Percentiles rank a stretch among this genome's conserved stretches.
Evolutionary conservation across 2,888 invertebrate genomes (phyloP).

Genomic region (Trichopoda pennipes): DNA sequence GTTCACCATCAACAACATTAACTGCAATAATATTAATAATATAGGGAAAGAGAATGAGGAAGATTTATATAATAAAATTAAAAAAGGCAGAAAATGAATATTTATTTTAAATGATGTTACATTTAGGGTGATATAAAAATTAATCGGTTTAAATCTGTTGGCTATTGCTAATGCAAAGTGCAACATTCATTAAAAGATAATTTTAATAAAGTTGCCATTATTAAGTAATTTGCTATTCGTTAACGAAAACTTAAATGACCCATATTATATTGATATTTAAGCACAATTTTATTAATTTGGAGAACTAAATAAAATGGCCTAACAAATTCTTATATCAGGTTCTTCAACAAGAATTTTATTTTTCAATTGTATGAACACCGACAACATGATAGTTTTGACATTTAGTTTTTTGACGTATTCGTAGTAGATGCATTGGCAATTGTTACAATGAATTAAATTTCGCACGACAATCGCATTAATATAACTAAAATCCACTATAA

Average conservation of each 20-base stretch:
- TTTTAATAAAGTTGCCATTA: neutral
- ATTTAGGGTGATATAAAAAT: slow-evolving; percentile 52
- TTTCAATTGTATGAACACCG: too few relatives aligned
- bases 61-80: neutral
- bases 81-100: slow-evolving; percentile 15
- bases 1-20: slow-evolving; percentile 93
- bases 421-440: too few relatives aligned
- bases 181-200: slow-evolving; percentile 29
- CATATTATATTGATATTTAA: neutral
- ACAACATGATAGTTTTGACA: too few relatives aligned
- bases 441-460: too few relatives aligned
- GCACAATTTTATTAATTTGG: neutral
- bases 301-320: too few relatives aligned
- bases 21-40: slow-evolving; percentile 82
- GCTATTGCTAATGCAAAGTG: neutral
- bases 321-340: too few relatives aligned
- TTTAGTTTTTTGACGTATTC: too few relatives aligned
- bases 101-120: slow-evolving; percentile 51
- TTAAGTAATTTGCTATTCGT: neutral
- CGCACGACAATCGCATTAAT: too few relatives aligned
- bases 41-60: neutral
- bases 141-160: slow-evolving; percentile 44
- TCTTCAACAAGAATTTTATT: too few relatives aligned
- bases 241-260: neutral
- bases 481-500: too few relatives aligned